phyloP scores from a whole-genome alignment of 2,797 vertebrate species.

The Alfaro cultratus region DNA sequence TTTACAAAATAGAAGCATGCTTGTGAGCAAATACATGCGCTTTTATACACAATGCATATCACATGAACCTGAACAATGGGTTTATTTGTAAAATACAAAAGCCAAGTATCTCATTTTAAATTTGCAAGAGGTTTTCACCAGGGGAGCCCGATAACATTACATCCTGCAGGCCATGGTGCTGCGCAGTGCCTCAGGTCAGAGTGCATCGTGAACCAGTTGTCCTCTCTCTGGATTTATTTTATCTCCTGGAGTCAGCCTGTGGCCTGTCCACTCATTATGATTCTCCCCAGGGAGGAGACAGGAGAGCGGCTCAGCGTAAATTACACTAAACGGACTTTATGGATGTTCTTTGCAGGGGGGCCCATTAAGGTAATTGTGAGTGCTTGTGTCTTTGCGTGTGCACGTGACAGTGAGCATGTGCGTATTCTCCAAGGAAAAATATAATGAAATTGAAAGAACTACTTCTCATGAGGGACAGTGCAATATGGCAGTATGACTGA shows the following conservation, averaged over 20 bases:
- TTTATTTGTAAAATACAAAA: background rate
- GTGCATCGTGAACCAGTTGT: conserved; percentile 18
- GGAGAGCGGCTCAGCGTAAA: conserved; percentile 58
- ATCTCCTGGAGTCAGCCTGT: conserved; percentile 51
- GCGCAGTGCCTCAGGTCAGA: conserved; percentile 46
- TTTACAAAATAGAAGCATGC: background rate
- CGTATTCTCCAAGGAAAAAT: conserved; percentile 35
- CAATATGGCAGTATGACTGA: conserved; percentile 10
- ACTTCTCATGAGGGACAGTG: conserved; percentile 14
- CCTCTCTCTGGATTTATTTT: conserved; percentile 64
- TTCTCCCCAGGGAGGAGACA: conserved; percentile 76
- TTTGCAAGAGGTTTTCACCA: conserved; percentile 25
- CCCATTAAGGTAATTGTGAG: conserved; percentile 84
- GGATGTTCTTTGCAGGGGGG: conserved; percentile 74
- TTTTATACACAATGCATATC: conserved; percentile 18
- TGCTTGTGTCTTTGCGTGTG: conserved; percentile 14
- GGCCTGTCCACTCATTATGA: conserved; percentile 74
- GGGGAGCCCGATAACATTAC: background rate
- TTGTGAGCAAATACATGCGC: background rate
- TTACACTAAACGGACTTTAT: conserved; percentile 83
- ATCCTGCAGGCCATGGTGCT: background rate
- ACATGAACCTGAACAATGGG: background rate
- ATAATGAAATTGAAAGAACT: conserved; percentile 44
- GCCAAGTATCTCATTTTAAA: conserved; percentile 25
- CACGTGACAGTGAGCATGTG: conserved; percentile 6